Conservation (phyloP, 1,140 invertebrate genomes). For the Heliconius eleuchia region DNA sequence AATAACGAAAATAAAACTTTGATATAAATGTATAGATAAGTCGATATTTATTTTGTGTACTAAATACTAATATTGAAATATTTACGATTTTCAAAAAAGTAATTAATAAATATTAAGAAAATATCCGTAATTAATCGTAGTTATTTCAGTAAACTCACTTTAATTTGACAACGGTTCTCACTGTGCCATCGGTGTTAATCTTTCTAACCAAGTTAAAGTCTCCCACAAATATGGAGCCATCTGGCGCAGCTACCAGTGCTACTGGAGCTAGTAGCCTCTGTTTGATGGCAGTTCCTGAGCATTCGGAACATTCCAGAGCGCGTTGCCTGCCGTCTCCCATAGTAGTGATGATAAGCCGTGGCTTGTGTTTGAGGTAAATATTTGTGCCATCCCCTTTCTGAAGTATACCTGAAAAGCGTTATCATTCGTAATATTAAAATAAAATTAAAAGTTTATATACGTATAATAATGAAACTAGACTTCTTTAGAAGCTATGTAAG, state of each 20-base stretch:
- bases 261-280: constrained; percentile 94
- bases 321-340: constrained; percentile 96
- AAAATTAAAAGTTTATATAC: no score
- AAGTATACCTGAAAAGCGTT: constrained; percentile 87
- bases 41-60: no score
- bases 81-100: no score
- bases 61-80: no score
- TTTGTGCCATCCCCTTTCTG: constrained; percentile 99
- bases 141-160: constrained; percentile 85
- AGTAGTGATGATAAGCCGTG: constrained; percentile 93
- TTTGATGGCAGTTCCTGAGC: constrained; percentile 90
- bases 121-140: not conserved
- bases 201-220: constrained; percentile 97
- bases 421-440: not conserved
- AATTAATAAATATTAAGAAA: not conserved
- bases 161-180: constrained; percentile 92
- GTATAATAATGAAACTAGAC: no score
- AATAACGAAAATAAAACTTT: no score
- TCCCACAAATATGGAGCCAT: constrained; percentile 97
- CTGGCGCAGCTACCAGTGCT: constrained; percentile 93
- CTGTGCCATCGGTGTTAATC: constrained; percentile 93
- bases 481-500: no score
- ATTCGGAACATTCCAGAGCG: constrained; percentile 90
- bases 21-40: no score
- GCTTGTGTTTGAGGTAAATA: constrained; percentile 97